These are phyloP conservation scores for Sturmia bella DNA, from an alignment of 2,888 invertebrate genomes.

Conservation along the genomic window DNA sequence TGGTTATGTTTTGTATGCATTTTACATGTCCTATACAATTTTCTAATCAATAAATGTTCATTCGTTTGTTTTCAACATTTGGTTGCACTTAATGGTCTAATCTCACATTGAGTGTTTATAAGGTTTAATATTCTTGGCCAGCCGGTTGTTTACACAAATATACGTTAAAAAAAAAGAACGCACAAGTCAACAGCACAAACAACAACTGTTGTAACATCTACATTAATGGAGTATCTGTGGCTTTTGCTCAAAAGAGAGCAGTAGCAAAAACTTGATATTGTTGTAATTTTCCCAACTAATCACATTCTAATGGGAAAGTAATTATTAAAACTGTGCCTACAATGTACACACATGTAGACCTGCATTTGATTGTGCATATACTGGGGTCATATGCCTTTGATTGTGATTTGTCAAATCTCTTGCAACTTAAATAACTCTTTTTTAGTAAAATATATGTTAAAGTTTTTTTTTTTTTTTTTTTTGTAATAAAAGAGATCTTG, in stretches of 20 bases:
- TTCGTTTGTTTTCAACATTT: conserved; percentile 48
- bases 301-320: conserved; percentile 81
- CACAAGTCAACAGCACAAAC: conserved; percentile 12
- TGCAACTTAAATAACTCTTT: too few relatives aligned
- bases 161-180: background rate
- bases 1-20: background rate
- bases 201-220: conserved; percentile 45
- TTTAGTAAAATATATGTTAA: too few relatives aligned
- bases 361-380: background rate
- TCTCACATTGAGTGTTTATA: conserved; percentile 58
- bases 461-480: too few relatives aligned
- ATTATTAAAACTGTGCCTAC: conserved; percentile 75
- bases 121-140: conserved; percentile 59
- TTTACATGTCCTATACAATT: conserved; percentile 32
- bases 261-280: conserved; percentile 39
- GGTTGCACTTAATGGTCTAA: conserved; percentile 58
- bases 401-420: background rate
- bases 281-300: conserved; percentile 79
- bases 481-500: too few relatives aligned
- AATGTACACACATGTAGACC: background rate
- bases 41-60: conserved; percentile 63
- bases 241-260: conserved; percentile 29
- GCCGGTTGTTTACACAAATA: conserved; percentile 33
- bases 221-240: conserved; percentile 51
- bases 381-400: background rate